A percentile compares a stretch with the other conserved stretches of the same genome.
Evolutionary conservation across 2,113 vertebrate genomes (phyloP).

Genomic region (Notothenia coriiceps): DNA sequence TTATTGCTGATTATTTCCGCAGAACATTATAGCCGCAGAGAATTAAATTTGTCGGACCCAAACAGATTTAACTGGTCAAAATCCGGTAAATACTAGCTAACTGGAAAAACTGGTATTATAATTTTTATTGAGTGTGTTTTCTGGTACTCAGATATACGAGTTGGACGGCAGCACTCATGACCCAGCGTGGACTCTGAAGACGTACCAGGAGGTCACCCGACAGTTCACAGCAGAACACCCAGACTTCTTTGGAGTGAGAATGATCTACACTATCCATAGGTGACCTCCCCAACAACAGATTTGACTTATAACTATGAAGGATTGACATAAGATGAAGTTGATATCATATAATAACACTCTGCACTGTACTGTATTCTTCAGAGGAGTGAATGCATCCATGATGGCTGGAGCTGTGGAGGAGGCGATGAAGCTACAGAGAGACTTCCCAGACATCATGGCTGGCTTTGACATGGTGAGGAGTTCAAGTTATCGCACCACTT

Average conservation of each 20-base stretch:
- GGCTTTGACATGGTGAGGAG: constrained; percentile 92
- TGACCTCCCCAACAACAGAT: constrained; percentile 17
- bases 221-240: constrained; percentile 85
- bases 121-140: not conserved
- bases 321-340: not conserved
- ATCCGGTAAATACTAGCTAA: too few species aligned
- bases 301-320: too few species aligned
- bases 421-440: constrained; percentile 83
- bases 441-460: constrained; percentile 88
- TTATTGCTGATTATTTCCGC: too few species aligned
- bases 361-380: constrained; percentile 59
- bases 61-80: too few species aligned
- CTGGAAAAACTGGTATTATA: not conserved
- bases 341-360: not conserved
- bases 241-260: constrained; percentile 87
- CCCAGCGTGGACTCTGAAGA: constrained; percentile 83
- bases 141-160: constrained; percentile 87
- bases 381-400: constrained; percentile 77
- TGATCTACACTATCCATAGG: constrained; percentile 86
- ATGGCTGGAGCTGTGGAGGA: constrained; percentile 77
- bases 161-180: constrained; percentile 86
- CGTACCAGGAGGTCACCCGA: constrained; percentile 83
- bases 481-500: not conserved
- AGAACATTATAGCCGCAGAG: too few species aligned
- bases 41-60: too few species aligned